Evolutionary conservation across 53 echinoderm and acorn worm genomes (phyloP).

Genomic region (Apostichopus leukothele): DNA sequence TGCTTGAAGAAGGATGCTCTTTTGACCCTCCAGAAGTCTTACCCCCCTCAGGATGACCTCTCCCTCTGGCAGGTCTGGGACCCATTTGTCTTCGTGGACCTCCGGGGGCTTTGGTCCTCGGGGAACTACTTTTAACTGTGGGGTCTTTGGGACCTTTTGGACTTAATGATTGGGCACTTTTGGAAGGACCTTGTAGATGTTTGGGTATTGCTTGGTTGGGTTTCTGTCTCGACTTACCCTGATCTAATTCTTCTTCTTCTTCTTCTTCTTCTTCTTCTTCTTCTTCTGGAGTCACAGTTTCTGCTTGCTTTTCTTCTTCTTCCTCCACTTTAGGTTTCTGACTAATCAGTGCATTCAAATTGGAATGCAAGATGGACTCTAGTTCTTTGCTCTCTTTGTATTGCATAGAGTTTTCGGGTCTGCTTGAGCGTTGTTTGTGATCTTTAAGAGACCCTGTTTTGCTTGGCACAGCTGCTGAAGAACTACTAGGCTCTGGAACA

Average conservation of each 20-base stretch:
- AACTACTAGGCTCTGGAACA: neutral
- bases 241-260: constrained; percentile 18
- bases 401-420: constrained; percentile 44
- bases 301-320: neutral
- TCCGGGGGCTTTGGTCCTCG: constrained; percentile 51
- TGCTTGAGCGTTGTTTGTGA: neutral
- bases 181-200: constrained; percentile 46
- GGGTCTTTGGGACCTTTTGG: constrained; percentile 20
- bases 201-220: constrained; percentile 46
- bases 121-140: constrained; percentile 21
- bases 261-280: constrained; percentile 28
- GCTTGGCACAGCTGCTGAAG: constrained; percentile 25
- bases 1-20: constrained; percentile 50
- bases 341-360: constrained; percentile 43
- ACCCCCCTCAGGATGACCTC: constrained; percentile 39
- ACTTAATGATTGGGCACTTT: constrained; percentile 27
- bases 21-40: constrained; percentile 35
- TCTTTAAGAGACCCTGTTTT: constrained; percentile 30
- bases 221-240: constrained; percentile 35
- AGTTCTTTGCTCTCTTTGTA: constrained; percentile 53
- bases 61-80: constrained; percentile 37
- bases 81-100: constrained; percentile 51
- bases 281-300: neutral
- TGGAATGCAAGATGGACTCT: constrained; percentile 50
- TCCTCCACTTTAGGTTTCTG: constrained; percentile 31